These are phyloP conservation scores for Schrankia costaestrigalis DNA, from an alignment of 2,888 invertebrate genomes.

Conservation along the genomic window DNA sequence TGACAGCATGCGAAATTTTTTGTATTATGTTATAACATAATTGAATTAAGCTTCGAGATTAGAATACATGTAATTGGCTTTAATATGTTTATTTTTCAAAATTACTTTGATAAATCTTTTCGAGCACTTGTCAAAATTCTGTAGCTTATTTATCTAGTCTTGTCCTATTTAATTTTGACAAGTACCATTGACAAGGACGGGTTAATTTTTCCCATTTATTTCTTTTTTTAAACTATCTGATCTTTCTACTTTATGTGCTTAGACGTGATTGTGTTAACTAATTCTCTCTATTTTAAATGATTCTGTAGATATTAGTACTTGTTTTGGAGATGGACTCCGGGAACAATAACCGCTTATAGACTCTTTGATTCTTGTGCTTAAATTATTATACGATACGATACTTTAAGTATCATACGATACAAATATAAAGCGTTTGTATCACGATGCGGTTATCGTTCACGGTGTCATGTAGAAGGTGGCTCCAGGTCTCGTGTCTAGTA, in stretches of 20 bases:
- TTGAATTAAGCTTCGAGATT: constrained; percentile 58
- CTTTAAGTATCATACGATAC: too few species aligned
- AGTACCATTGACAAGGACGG: constrained; percentile 29
- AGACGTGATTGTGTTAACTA: constrained; percentile 76
- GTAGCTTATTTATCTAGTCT: too few species aligned
- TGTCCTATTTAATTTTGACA: constrained; percentile 41
- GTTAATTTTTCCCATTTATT: constrained; percentile 33
- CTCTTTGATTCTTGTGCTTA: background rate
- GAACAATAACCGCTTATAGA: constrained; percentile 45
- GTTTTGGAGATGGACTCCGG: constrained; percentile 47
- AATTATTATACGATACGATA: too few species aligned
- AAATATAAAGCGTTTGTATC: too few species aligned
- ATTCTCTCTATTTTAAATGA: constrained; percentile 55
- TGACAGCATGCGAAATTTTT: constrained; percentile 72
- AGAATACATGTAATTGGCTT: constrained; percentile 71
- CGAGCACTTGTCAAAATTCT: constrained; percentile 43
- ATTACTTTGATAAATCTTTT: constrained; percentile 46
- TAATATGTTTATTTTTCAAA: constrained; percentile 60
- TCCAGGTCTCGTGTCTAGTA: constrained; percentile 66
- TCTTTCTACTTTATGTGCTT: constrained; percentile 57
- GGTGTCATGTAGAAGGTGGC: constrained; percentile 53
- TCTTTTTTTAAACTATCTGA: constrained; percentile 22
- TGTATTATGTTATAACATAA: constrained; percentile 58
- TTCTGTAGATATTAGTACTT: constrained; percentile 71
- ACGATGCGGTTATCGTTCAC: constrained; percentile 51